A percentile compares a stretch with the other conserved stretches of the same genome.
These are phyloP conservation scores for Melanotaenia parkinsoni DNA, from an alignment of 2,797 vertebrate species.

Conservation along the genomic window DNA sequence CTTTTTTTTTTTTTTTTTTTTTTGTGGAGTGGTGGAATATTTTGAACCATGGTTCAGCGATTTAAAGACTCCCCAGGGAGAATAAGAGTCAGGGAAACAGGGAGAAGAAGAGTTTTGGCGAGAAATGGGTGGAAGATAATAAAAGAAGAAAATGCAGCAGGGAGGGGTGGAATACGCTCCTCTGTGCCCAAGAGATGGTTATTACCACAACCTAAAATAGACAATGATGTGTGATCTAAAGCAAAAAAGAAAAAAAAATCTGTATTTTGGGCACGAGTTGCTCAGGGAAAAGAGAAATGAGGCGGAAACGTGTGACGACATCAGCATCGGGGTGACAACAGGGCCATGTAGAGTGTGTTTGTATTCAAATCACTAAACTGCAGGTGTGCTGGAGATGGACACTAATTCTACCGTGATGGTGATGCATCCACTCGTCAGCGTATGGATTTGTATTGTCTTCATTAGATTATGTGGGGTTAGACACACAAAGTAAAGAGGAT, in stretches of 20 bases:
- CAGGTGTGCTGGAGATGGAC: conserved; percentile 20
- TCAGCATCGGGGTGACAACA: conserved; percentile 26
- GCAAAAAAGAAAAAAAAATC: conserved; percentile 21
- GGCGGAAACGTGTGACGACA: conserved; percentile 2
- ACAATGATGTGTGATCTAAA: conserved; percentile 45
- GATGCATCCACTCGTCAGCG: conserved; percentile 39
- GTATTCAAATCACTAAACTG: conserved; percentile 39
- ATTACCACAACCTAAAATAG: conserved; percentile 57
- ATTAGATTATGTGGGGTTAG: conserved; percentile 45
- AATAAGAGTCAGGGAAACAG: conserved; percentile 25
- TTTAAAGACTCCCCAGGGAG: conserved; percentile 71
- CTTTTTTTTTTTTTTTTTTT: conserved; percentile 1
- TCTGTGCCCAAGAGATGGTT: conserved; percentile 25
- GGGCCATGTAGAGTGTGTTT: conserved; percentile 10
- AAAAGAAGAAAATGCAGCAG: conserved; percentile 4
- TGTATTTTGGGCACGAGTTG: conserved; percentile 18
- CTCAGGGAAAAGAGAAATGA: conserved; percentile 1
- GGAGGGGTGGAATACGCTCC: neutral
- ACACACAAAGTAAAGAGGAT: conserved; percentile 40
- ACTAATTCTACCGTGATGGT: conserved; percentile 10
- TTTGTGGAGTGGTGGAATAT: conserved; percentile 76
- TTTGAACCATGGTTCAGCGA: conserved; percentile 75
- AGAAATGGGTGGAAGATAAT: conserved; percentile 56
- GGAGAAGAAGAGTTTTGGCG: conserved; percentile 37
- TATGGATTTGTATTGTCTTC: conserved; percentile 40